Conservation (phyloP, 2,888 invertebrate species). For the Campoplex nolae region DNA sequence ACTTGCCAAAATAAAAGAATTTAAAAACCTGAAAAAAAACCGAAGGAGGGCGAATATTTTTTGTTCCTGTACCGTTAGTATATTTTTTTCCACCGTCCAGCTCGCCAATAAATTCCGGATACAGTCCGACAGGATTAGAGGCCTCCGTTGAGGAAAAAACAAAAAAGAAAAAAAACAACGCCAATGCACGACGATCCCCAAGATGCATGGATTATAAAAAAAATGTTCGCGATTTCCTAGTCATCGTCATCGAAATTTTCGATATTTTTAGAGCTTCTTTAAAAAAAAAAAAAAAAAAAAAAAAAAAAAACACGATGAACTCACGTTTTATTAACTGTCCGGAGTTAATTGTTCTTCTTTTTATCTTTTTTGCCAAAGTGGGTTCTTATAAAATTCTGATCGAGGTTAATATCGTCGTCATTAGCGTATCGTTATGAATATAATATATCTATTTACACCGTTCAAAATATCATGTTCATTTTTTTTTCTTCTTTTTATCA, state of each 20-base stretch:
- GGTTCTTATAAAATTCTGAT: slow-evolving; percentile 75
- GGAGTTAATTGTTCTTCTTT: slow-evolving; percentile 50
- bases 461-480: slow-evolving; percentile 80
- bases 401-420: slow-evolving; percentile 80
- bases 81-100: slow-evolving; percentile 65
- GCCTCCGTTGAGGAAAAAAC: slow-evolving; percentile 19
- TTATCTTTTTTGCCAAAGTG: slow-evolving; percentile 46
- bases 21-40: slow-evolving; percentile 17
- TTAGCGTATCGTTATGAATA: slow-evolving; percentile 81
- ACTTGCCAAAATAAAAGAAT: slow-evolving; percentile 70
- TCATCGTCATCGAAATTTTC: slow-evolving; percentile 33
- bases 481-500: slow-evolving; percentile 33
- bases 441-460: slow-evolving; percentile 80
- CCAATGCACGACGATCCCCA: slow-evolving; percentile 59
- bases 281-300: slow-evolving; percentile 66
- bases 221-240: slow-evolving; percentile 40
- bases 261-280: slow-evolving; percentile 60
- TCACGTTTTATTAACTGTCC: slow-evolving; percentile 49
- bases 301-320: slow-evolving; percentile 65
- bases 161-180: slow-evolving; percentile 29
- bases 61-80: slow-evolving; percentile 3
- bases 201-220: slow-evolving; percentile 49
- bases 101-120: slow-evolving; percentile 58
- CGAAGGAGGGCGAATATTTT: slow-evolving; percentile 33
- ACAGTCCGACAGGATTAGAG: slow-evolving; percentile 47